Evolutionary conservation across 2,797 vertebrate species (phyloP), one percentile per base, ranked within the genome.

Genomic region (Amblyopsis hoosieri): DNA sequence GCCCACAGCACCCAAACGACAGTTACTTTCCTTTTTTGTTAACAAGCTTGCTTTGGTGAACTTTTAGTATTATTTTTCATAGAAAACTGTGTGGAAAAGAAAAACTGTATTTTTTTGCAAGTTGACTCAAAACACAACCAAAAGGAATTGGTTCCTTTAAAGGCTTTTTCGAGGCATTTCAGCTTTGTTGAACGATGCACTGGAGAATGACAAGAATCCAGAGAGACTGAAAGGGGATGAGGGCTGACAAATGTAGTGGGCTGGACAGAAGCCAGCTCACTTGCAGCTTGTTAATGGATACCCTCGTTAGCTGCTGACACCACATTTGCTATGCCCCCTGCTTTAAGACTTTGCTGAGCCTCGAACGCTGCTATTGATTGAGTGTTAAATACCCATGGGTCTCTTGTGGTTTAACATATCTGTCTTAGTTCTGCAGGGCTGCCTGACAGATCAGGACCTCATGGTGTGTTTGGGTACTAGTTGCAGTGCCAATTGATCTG

Each of bases 11-110:
- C 65, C 68, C 60, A 67, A 72, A 70, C 23, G 23, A 11, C 54
- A 70, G n/a, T 37, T 11, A 6, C 47, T 15, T 52, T 12, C 74
- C 67, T 58, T 70, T 64, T 71, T 50, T 84, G 2, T 85, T 83
- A 85, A 88, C 79, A 76, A 87, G 84, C 72, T 13, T 49, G 80
- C 79, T 81, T 3, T 62, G 12, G 47, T 71, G 80, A 84, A 83
- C 79, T 67, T 23, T 78, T 67, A 12, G 58, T 29, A 11, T 1
- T 67, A 75, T 75, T 76, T 64, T 10, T 37, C n/a, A 1, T 48
- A 12, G 11, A 12, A 12, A 3, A 12, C 13, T 48, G 11, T 48
- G 46, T 29, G 19, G 19, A 19, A 19, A 19, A 19, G 19, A 49
- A 79, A 68, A 71, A 73, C 67, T 60, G 60, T 60, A 63, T 49